Conservation (phyloP, 2,888 invertebrate species). For the Galeruca laticollis region DNA sequence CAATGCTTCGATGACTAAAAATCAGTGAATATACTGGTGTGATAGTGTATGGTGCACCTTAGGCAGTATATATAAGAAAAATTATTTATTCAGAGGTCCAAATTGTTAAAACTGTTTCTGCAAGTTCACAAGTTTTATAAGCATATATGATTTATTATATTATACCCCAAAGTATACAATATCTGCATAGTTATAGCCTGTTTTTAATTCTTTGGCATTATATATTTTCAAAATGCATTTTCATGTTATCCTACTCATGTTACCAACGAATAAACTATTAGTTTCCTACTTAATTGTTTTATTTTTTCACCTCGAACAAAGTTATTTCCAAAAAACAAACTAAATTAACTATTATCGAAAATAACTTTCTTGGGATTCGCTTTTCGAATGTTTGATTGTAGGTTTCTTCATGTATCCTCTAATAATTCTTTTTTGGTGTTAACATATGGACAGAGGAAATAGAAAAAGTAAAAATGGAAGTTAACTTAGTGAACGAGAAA, state of each 20-base stretch:
- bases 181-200: conserved; percentile 64
- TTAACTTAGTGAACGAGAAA: no score
- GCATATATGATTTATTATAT: conserved; percentile 64
- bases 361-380: no score
- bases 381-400: no score
- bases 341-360: no score
- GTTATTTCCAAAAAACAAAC: no score
- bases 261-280: conserved; percentile 68
- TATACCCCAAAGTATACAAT: conserved; percentile 64
- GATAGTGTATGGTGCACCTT: conserved; percentile 67
- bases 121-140: conserved; percentile 68
- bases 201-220: conserved; percentile 64
- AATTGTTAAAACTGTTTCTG: conserved; percentile 67
- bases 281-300: conserved; percentile 60
- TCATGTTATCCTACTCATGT: conserved; percentile 66
- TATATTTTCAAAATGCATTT: conserved; percentile 66
- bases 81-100: conserved; percentile 66
- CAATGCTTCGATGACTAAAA: conserved; percentile 46
- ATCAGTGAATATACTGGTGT: conserved; percentile 64
- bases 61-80: conserved; percentile 54
- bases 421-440: no score
- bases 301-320: not conserved
- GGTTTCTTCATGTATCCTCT: no score
- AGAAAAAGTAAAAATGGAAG: no score
- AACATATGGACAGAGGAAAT: no score